A percentile compares a stretch with the other conserved stretches of the same genome.
phyloP scores from a whole-genome alignment of 2,797 vertebrate species.

The Coracias cyanogaster region DNA sequence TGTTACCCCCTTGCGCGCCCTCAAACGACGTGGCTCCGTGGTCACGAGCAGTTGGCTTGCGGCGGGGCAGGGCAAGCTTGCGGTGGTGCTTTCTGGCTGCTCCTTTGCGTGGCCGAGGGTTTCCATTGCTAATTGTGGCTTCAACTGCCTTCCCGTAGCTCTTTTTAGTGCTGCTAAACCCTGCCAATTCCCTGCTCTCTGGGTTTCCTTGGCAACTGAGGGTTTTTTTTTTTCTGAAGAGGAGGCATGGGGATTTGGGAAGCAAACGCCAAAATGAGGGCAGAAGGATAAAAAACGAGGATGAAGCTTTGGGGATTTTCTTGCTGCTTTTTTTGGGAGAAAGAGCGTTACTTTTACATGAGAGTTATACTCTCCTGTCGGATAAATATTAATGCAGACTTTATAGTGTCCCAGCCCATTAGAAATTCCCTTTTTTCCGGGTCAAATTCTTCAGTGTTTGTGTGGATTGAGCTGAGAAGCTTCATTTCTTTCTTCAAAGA shows the following conservation, averaged over 20 bases:
- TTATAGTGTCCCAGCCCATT: not conserved
- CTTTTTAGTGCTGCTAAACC: not conserved
- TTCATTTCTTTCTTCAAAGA: not conserved
- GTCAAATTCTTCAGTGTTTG: not conserved
- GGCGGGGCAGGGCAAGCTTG: not conserved
- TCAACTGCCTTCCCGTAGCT: not conserved
- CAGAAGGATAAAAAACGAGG: not conserved
- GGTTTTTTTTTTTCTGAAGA: not conserved
- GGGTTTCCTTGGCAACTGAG: conserved; percentile 38
- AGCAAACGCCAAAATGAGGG: conserved; percentile 1
- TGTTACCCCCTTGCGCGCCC: accelerated
- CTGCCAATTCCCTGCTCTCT: not conserved
- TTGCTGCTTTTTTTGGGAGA: not conserved
- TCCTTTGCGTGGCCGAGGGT: not conserved
- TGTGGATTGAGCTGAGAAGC: not conserved
- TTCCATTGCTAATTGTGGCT: not conserved
- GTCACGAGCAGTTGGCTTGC: not conserved
- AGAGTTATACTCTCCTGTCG: not conserved
- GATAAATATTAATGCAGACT: conserved; percentile 13
- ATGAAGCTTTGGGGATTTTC: not conserved
- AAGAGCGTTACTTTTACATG: not conserved
- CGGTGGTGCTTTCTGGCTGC: not conserved
- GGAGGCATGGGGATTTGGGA: conserved; percentile 5
- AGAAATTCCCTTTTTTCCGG: conserved; percentile 31
- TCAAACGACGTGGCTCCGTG: accelerated